Evolutionary conservation across 2,797 vertebrate species (phyloP).

Genomic region (Kryptopterus vitreolus): DNA sequence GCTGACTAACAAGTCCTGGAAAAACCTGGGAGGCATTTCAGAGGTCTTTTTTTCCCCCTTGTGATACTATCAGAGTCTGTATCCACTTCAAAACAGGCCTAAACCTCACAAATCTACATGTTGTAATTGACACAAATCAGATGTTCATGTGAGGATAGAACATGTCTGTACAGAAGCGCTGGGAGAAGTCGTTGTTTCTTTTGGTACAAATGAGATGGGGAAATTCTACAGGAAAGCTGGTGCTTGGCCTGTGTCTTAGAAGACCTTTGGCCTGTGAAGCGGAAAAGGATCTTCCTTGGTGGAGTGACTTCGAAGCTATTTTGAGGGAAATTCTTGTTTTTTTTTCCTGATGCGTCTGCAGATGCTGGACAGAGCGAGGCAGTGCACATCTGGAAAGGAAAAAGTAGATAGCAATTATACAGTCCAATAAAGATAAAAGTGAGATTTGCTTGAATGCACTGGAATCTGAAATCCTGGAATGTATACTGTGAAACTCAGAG

Average conservation of each 20-base stretch:
- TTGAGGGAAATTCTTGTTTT: conserved; percentile 21
- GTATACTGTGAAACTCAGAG: neutral
- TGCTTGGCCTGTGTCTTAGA: neutral
- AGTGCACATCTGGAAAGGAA: conserved; percentile 64
- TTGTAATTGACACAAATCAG: conserved; percentile 7
- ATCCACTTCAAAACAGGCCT: conserved; percentile 24
- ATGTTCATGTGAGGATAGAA: neutral
- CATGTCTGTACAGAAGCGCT: neutral
- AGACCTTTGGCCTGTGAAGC: conserved; percentile 23
- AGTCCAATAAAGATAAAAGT: conserved; percentile 47
- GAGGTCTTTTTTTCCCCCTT: neutral
- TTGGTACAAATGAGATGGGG: neutral
- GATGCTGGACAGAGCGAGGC: conserved; percentile 43
- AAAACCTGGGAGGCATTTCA: conserved; percentile 22
- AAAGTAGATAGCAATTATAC: conserved; percentile 60
- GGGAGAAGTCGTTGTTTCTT: conserved; percentile 11
- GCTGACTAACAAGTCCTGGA: conserved; percentile 2
- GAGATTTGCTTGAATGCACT: conserved; percentile 40
- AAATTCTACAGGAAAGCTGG: conserved; percentile 3
- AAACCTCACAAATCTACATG: conserved; percentile 1
- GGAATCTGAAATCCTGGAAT: conserved; percentile 34
- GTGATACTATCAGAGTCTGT: conserved; percentile 20
- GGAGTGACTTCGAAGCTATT: conserved; percentile 10
- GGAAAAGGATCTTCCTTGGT: conserved; percentile 9
- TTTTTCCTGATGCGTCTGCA: conserved; percentile 33